Evolutionary conservation across 2,888 invertebrate species (phyloP), one percentile per base, ranked within the genome.

Genomic region (Leptinotarsa juncta): DNA sequence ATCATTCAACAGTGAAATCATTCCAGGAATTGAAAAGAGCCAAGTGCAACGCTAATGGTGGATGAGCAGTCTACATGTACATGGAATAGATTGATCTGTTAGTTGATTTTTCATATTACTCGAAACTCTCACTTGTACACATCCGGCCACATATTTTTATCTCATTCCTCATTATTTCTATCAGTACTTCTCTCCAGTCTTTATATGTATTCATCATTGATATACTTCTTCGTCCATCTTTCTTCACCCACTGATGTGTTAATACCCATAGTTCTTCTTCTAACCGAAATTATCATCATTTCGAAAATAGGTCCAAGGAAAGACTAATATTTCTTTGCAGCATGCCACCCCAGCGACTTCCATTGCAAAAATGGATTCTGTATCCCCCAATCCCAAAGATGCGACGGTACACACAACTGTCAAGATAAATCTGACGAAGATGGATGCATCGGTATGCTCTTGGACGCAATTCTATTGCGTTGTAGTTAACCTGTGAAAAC

Each of bases 351-450:
- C 62, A 81, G 80, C 70, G 85, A 85, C 81, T 85, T 85, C 81
- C 81, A 80, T 78, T 93, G 93, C 84, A 90, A 91, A 82, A 88
- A 90, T 60, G 88, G 88, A n/a, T 88, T 88, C 69, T 93, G 93
- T 86, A 88, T 92, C 74, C 88, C 90, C 50, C 84, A 87, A 48
- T 82, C 84, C 3, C 87, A 89, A 81, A 88, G 88, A 65, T 93
- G 94, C 84, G 90, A 94, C 84, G 90, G 90, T 57, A 78, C 80
- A 7, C 79, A 82, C 42, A 91, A 94, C 78, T 94, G 93, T 82
- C 85, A 88, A 60, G 94, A 95, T 81, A 89, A 90, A 48, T 90
- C 91, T 10, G 95, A 94, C 82, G 94, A 94, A 85, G 83, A 78
- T 51, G 81, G 82, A 79, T 85, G 85, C 79, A 62, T 77, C 81